Evolutionary conservation across 2,888 invertebrate genomes (phyloP), one percentile per base, ranked within the genome.

Genomic region (Fragum fragum): DNA sequence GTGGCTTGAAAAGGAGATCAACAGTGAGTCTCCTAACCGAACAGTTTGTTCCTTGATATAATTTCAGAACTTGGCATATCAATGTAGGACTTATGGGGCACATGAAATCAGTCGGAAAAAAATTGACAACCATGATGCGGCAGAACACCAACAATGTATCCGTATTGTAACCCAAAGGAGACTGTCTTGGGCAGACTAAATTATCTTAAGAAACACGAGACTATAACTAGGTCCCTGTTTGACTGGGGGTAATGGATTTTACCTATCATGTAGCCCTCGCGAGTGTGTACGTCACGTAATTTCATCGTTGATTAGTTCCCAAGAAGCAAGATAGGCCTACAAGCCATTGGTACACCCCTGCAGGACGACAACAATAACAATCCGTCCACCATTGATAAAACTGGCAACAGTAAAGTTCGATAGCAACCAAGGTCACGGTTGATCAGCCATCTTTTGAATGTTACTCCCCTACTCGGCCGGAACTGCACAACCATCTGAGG

Each of bases 121-220:
- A 9, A 3, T 66, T 6, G 36, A 66, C 3, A 66, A 32, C 39
- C 66, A 66, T 66, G 36, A 21, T 32, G 66, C 39, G 1, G 1
- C 39, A 21, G 66, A 66, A 18, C 66, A 66, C 29, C 32, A n/a
- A n/a, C 66, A 36, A 66, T 66, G 11, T 66, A 39, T 18, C 21
- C 39, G 6, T 66, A 66, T 32, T 66, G 66, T 39, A 2, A 18
- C n/a, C 66, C 66, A 32, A 66, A 66, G 14, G 21, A 66, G 39
- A 36, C 23, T 36, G 6, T 32, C 7, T 18, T 66, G n/a, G 66
- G 66, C 1, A 28, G 61, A n/a, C 9, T 61, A 18, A 61, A 29
- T 29, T 28, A 61, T 32, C 28, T 61, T 2, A 61, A 47, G n/a
- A 47, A 47, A 14, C 47, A 47, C 47, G 7, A 14, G n/a, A 5